Evolutionary conservation across 2,888 invertebrate species (phyloP).

Genomic region (Acleris holmiana): DNA sequence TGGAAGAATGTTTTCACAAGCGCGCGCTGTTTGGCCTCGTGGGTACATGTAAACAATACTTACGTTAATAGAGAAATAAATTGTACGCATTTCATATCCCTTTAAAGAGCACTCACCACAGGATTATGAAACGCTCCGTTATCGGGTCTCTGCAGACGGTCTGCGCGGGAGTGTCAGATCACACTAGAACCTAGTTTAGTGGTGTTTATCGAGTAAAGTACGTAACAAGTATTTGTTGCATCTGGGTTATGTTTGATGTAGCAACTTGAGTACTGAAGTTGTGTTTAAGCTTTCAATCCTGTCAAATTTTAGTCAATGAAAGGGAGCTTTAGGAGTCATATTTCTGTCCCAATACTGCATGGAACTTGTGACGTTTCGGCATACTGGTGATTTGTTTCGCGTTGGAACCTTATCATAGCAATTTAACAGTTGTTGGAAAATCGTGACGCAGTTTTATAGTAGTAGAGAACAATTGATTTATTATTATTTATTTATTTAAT

Average conservation of each 20-base stretch:
- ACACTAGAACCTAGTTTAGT: conserved; percentile 42
- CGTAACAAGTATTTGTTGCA: conserved; percentile 17
- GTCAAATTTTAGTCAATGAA: too few species aligned
- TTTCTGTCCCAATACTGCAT: too few species aligned
- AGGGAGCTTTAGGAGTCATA: too few species aligned
- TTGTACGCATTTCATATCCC: conserved; percentile 77
- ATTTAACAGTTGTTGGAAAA: too few species aligned
- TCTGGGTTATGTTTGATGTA: conserved; percentile 1
- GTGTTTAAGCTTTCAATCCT: too few species aligned
- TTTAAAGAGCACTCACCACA: conserved; percentile 72
- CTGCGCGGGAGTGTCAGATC: conserved; percentile 49
- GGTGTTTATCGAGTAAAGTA: conserved; percentile 21
- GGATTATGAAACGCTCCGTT: conserved; percentile 64
- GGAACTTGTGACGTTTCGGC: too few species aligned
- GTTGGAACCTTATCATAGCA: too few species aligned
- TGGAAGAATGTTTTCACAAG: conserved; percentile 77
- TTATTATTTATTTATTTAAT: too few species aligned
- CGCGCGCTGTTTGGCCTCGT: conserved; percentile 69
- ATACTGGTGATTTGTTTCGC: too few species aligned
- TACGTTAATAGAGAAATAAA: conserved; percentile 83
- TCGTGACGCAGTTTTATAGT: too few species aligned
- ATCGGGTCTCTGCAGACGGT: conserved; percentile 61
- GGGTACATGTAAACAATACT: conserved; percentile 79
- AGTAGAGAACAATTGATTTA: too few species aligned
- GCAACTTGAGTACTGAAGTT: neutral